Percentiles rank a stretch among this genome's conserved stretches.
These are phyloP conservation scores for Larimichthys crocea DNA, from an alignment of 2,113 vertebrate genomes.

Conservation along the genomic window DNA sequence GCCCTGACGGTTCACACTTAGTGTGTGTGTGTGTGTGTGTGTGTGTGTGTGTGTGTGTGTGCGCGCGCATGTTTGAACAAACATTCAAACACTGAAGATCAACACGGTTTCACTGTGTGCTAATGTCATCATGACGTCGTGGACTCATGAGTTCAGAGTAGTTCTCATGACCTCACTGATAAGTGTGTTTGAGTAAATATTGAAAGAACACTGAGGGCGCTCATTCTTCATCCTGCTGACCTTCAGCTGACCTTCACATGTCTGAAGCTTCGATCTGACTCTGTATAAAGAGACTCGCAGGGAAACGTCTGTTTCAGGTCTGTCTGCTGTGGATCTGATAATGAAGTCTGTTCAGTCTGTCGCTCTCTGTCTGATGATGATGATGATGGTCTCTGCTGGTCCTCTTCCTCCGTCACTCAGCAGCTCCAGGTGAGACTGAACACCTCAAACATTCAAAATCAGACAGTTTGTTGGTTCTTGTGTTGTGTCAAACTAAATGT, in stretches of 20 bases:
- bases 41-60: too few species aligned
- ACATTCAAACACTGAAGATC: too few species aligned
- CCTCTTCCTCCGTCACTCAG: slow-evolving; percentile 15
- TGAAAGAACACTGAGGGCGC: slow-evolving; percentile 16
- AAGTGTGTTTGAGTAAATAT: slow-evolving; percentile 33
- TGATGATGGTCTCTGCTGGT: slow-evolving; percentile 16
- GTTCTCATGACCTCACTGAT: slow-evolving; percentile 6
- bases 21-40: too few species aligned
- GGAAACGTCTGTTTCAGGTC: not conserved
- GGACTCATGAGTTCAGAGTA: not conserved
- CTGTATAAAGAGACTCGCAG: too few species aligned
- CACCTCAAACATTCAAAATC: not conserved
- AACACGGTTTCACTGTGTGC: too few species aligned
- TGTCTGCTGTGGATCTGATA: not conserved
- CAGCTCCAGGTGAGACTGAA: slow-evolving; percentile 36
- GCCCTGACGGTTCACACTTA: too few species aligned
- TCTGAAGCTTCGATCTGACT: too few species aligned
- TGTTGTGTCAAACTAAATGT: too few species aligned
- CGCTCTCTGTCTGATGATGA: not conserved
- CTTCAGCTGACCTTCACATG: not conserved
- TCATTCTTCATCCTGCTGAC: slow-evolving; percentile 6
- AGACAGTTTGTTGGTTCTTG: too few species aligned
- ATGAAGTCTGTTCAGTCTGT: not conserved
- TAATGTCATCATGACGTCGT: too few species aligned
- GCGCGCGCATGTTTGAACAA: too few species aligned